These are phyloP conservation scores for Xanthia icteritia DNA, from an alignment of 2,888 invertebrate species.

Conservation along the genomic window DNA sequence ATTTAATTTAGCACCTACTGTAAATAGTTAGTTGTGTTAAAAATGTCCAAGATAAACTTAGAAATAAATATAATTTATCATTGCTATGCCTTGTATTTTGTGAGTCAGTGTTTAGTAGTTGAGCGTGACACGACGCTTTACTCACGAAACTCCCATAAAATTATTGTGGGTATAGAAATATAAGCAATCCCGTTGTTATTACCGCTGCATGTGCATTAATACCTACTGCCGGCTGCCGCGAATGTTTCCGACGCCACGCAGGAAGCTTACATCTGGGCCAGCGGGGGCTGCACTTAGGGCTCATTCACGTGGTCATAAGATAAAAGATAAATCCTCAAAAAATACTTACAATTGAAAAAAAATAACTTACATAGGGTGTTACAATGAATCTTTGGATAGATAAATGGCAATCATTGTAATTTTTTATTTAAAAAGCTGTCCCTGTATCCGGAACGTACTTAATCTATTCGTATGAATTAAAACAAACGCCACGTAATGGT, in stretches of 20 bases:
- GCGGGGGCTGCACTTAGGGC: conserved; percentile 45
- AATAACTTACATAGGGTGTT: neutral
- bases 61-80: neutral
- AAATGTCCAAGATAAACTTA: too few species aligned
- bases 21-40: too few species aligned
- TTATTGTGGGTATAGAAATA: neutral
- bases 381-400: too few species aligned
- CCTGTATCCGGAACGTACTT: too few species aligned
- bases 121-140: neutral
- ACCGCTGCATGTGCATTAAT: conserved; percentile 60
- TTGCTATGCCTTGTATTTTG: neutral
- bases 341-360: neutral
- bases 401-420: too few species aligned
- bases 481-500: too few species aligned
- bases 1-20: too few species aligned
- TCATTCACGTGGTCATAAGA: neutral
- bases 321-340: neutral
- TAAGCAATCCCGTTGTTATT: conserved; percentile 33
- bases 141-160: neutral
- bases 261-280: conserved; percentile 67
- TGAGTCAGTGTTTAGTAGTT: neutral
- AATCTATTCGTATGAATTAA: too few species aligned
- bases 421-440: too few species aligned
- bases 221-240: conserved; percentile 64
- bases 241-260: conserved; percentile 63